Evolutionary conservation across 2,888 invertebrate species (phyloP), one percentile per base, ranked within the genome.

Genomic region (Flexamia atlantica): DNA sequence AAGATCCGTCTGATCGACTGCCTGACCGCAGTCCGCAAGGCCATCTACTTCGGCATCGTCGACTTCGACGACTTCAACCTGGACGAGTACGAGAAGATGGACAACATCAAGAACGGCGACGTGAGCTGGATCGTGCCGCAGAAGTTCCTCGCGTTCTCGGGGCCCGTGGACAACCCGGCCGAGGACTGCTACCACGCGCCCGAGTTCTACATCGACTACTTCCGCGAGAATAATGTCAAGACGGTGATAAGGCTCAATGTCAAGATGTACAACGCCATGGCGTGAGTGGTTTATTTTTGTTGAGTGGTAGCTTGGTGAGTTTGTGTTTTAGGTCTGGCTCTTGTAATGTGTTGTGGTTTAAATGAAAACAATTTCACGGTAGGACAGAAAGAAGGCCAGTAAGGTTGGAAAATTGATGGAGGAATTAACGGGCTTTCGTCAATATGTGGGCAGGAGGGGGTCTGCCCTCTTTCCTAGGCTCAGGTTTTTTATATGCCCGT

Each of bases 41-140:
- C 98, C 10, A 92, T 96, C 88, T 93, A 94, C 86, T 94, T 95
- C 86, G 95, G 96, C 50, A 99, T 99, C 92, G 97, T 99, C 89
- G 94, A 97, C 90, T 99, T 99, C 89, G 93, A 95, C 64, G 96
- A 96, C 89, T 99, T 99, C 90, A 96, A 99, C 91, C 95, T 96
- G n/a, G 95, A 97, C 50, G 98, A 99, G 90, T 99, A 99, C 91
- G 96, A 99, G 90, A 95, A 96, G 90, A 99, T 97, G 91, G 99
- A 99, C 93, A 95, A 95, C 88, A 89, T 90, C 23, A 98, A 99
- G 91, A 98, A 98, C 90, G 99, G 99, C 36, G 99, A 99, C 90
- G 93, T 99, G 84, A 99, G 99, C 92, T 99, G 99, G 99, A 97
- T 99, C 88, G 93, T 99, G 50, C 99, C 99, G 3, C 95, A 95